Evolutionary conservation across 2,113 vertebrate genomes (phyloP), one percentile per base, ranked within the genome.

Genomic region (Choloepus hoffmanni): DNA sequence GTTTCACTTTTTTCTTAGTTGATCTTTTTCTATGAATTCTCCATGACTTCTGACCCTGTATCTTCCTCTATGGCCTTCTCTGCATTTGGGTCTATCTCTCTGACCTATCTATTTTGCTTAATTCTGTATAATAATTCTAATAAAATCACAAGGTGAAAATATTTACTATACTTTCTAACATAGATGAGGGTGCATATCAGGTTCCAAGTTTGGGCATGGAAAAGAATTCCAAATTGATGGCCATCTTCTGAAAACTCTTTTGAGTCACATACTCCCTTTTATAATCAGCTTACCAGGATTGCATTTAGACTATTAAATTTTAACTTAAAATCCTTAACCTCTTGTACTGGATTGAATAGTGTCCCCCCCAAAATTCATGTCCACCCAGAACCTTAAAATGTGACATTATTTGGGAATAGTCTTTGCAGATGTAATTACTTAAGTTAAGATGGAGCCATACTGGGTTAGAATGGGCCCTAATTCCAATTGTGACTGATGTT

Each of bases 71-170:
- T 85, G 30, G 30, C 9, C 6, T 58, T 89, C 14, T 26, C 11
- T 43, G 40, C 40, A 9, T 8, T 24, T 93, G 58, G 18, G 7
- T 60, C 16, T 68, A 5, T 21, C 40, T 89, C 43, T 93, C 68
- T 81, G n/a, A 89, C 13, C 33, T 93, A 58, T 0, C 28, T 33
- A 12, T 76, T 12, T 84, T 60, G 45, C 45, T 92, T 50, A 62
- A 40, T 77, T 72, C 18, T 93, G 72, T 86, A 12, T 96, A 89
- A 81, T 43, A 79, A 63, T 13, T 88, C 40, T 70, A 62, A n/a
- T 40, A 85, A 96, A 18, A 33, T 2, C 55, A 78, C 62, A 62
- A 92, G 53, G 10, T 89, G 21, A 53, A 65, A 68, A 4, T n/a
- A 86, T 72, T 65, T 79, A 14, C 50, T 72, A 48, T 36, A 36